phyloP scores from a whole-genome alignment of 2,888 invertebrate species.

The Watsonalla cultraria region DNA sequence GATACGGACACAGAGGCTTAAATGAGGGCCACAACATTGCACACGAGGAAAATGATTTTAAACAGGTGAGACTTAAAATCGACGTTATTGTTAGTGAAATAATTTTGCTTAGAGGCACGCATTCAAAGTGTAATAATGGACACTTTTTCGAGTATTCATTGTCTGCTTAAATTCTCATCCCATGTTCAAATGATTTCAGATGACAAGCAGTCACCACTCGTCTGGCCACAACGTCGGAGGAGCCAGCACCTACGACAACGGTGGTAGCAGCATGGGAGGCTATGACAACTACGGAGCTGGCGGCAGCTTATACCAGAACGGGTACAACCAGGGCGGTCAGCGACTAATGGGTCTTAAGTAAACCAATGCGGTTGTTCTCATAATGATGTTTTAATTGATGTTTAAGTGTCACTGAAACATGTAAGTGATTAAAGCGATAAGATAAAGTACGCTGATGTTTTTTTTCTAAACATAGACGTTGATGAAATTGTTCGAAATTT shows the following conservation, averaged over 20 bases:
- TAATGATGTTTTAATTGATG: background rate
- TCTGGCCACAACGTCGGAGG: conserved; percentile 13
- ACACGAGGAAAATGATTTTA: conserved; percentile 14
- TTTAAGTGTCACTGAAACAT: background rate
- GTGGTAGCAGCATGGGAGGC: conserved; percentile 10
- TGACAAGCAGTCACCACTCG: conserved; percentile 10
- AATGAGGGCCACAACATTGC: conserved; percentile 13
- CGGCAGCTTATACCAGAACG: conserved; percentile 2
- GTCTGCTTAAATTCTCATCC: background rate
- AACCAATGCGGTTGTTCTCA: background rate
- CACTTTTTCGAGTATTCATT: too few species aligned
- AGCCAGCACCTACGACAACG: conserved; percentile 6
- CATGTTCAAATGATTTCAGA: conserved; percentile 6
- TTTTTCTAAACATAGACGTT: too few species aligned
- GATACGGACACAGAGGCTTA: conserved; percentile 10
- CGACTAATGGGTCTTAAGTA: conserved; percentile 2
- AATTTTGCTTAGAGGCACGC: too few species aligned
- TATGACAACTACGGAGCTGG: conserved; percentile 8
- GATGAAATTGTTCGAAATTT: too few species aligned
- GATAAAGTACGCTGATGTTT: background rate
- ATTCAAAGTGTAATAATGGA: too few species aligned
- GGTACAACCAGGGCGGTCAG: background rate
- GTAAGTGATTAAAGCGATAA: background rate
- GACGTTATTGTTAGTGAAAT: too few species aligned
- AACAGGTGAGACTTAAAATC: conserved; percentile 12